Evolutionary conservation across 2,888 invertebrate species (phyloP).

Genomic region (Phrixothrix hirtus): DNA sequence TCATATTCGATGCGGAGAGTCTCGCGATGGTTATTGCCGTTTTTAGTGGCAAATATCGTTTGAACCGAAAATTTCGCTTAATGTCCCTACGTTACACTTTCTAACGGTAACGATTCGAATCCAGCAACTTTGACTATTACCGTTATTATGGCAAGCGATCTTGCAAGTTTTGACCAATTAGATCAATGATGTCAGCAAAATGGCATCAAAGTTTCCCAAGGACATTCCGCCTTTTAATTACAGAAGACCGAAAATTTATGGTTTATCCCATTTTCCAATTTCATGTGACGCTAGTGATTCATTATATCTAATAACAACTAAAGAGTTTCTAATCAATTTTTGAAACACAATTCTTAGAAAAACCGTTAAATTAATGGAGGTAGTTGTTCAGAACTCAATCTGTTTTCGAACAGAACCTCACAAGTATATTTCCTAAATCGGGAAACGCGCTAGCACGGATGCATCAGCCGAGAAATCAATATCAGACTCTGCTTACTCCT

Average conservation of each 20-base stretch:
- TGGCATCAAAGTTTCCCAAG: background rate
- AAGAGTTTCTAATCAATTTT: background rate
- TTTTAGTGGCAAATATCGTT: conserved; percentile 8
- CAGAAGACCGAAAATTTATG: background rate
- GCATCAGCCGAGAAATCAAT: conserved; percentile 15
- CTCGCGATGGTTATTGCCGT: background rate
- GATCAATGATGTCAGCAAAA: background rate
- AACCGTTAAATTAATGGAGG: background rate
- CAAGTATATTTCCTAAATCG: conserved; percentile 6
- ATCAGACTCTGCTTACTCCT: conserved; percentile 8
- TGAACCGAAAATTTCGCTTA: background rate
- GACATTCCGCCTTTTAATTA: background rate
- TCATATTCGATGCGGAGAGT: conserved; percentile 3
- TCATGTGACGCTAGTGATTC: background rate
- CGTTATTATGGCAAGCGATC: no score
- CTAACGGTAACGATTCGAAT: background rate
- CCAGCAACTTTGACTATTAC: background rate
- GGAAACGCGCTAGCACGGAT: conserved; percentile 6
- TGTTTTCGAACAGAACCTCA: background rate
- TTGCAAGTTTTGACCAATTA: background rate
- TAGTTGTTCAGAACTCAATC: background rate
- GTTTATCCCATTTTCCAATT: background rate
- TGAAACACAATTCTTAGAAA: background rate
- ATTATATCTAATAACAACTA: background rate
- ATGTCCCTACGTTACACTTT: background rate